Conservation (phyloP, 1,140 invertebrate genomes). For the Rhopalosiphum padi region DNA sequence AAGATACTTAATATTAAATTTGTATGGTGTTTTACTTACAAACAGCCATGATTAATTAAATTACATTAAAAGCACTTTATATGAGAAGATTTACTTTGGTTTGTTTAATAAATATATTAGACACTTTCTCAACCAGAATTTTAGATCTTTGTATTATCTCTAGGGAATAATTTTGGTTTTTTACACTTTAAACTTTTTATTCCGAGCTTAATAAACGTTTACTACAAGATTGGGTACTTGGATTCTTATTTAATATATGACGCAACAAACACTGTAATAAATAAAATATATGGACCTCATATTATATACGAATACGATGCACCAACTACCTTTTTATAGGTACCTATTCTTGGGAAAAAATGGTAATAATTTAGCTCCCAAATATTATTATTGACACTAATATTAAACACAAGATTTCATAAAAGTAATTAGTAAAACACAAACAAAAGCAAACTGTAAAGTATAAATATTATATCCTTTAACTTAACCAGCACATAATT, state of each 20-base stretch:
- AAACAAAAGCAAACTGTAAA: not conserved
- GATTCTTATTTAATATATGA: not conserved
- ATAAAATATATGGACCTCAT: not conserved
- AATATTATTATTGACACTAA: not conserved
- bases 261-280: not conserved
- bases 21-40: conserved; percentile 1
- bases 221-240: not conserved
- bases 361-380: not conserved
- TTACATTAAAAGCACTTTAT: conserved; percentile 12
- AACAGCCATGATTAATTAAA: conserved; percentile 12
- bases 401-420: not conserved
- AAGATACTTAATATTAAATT: conserved; percentile 19
- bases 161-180: not conserved
- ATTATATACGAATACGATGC: not conserved
- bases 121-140: not conserved
- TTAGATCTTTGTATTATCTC: not conserved
- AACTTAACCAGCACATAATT: not conserved
- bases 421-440: not conserved
- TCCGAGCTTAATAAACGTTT: not conserved
- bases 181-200: not conserved
- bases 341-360: not conserved
- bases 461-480: not conserved
- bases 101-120: not conserved
- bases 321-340: not conserved
- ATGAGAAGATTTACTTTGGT: conserved; percentile 3